These are phyloP conservation scores for Drosophila sp. DNA, from an alignment of 1,140 invertebrate species.

Conservation along the genomic window DNA sequence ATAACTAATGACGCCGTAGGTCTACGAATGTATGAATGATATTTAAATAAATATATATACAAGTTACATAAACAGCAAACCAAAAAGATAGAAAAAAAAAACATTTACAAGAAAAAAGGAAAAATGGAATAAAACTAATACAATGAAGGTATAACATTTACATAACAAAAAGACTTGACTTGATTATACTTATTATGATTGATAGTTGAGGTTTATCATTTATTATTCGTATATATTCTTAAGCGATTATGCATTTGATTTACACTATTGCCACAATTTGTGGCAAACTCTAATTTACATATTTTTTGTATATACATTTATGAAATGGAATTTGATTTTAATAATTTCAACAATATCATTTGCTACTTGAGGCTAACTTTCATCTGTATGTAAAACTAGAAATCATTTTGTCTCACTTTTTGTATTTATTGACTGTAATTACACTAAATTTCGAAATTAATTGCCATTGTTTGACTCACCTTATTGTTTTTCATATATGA, in stretches of 20 bases:
- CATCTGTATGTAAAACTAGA: constrained; percentile 54
- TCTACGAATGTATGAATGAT: constrained; percentile 55
- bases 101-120: constrained; percentile 56
- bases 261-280: constrained; percentile 12
- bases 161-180: constrained; percentile 82
- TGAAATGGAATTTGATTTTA: neutral
- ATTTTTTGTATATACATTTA: constrained; percentile 34
- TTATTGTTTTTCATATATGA: constrained; percentile 56
- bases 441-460: constrained; percentile 16
- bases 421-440: constrained; percentile 31
- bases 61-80: constrained; percentile 50
- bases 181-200: constrained; percentile 62
- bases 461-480: constrained; percentile 14
- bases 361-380: neutral
- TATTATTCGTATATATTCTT: constrained; percentile 4
- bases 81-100: no score
- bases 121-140: constrained; percentile 31
- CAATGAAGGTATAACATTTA: constrained; percentile 72
- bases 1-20: constrained; percentile 39
- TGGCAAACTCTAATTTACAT: constrained; percentile 9
- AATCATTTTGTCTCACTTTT: constrained; percentile 40
- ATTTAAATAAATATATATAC: constrained; percentile 62
- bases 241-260: constrained; percentile 30
- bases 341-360: neutral
- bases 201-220: constrained; percentile 49